phyloP scores from a whole-genome alignment of 2,888 invertebrate genomes.

The Deladenus siricidicola region DNA sequence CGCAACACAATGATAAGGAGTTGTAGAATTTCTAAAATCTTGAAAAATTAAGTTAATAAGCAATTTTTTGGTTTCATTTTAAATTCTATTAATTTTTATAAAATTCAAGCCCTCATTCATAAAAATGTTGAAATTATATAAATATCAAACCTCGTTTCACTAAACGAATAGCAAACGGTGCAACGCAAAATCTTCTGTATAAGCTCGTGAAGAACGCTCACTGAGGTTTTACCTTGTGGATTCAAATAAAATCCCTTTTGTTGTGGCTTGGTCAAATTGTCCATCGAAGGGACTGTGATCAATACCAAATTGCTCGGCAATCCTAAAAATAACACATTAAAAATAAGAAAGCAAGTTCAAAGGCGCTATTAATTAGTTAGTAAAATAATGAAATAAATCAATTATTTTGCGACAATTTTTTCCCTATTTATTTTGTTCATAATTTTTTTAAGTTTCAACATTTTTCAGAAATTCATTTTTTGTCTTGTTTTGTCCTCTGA shows the following conservation, averaged over 20 bases:
- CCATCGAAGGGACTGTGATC: slow-evolving; percentile 38
- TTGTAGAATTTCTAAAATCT: slow-evolving; percentile 25
- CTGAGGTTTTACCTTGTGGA: slow-evolving; percentile 67
- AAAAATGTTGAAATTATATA: background rate
- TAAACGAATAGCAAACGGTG: slow-evolving; percentile 32
- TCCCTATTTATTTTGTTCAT: no score
- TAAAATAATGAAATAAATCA: no score
- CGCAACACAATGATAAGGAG: slow-evolving; percentile 34
- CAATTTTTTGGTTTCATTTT: background rate
- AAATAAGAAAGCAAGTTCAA: slow-evolving; percentile 4
- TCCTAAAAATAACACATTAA: no score
- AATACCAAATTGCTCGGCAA: slow-evolving; percentile 31
- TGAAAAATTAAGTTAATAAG: no score
- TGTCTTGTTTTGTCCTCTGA: no score
- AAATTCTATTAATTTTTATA: background rate
- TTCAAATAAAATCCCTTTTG: slow-evolving; percentile 86
- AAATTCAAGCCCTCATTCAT: no score
- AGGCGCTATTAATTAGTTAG: no score
- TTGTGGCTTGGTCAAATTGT: slow-evolving; percentile 23
- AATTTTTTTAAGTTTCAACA: no score
- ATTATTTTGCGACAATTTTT: no score
- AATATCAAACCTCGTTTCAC: slow-evolving; percentile 32
- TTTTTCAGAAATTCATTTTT: no score
- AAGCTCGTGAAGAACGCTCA: slow-evolving; percentile 74
- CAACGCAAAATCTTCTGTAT: slow-evolving; percentile 87